Percentiles rank a stretch among this genome's conserved stretches.
These are phyloP conservation scores for Xylophagus ater DNA, from an alignment of 2,888 invertebrate genomes.

Conservation along the genomic window DNA sequence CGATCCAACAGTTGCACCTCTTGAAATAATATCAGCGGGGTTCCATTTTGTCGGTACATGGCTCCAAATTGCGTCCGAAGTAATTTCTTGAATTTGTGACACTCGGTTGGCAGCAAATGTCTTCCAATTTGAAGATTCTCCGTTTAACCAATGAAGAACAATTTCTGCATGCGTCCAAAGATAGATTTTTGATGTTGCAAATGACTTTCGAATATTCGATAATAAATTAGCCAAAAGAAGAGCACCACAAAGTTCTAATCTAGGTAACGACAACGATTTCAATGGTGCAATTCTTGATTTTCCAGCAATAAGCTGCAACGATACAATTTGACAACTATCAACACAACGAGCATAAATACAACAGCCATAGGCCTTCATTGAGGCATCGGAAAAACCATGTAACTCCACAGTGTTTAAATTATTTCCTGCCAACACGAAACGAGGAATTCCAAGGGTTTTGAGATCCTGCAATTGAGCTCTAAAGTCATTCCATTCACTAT, in stretches of 20 bases:
- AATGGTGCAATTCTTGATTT: constrained; percentile 10
- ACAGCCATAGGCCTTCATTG: constrained; percentile 2
- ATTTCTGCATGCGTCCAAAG: too few species aligned
- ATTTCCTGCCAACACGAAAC: not conserved
- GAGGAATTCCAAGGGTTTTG: constrained; percentile 3
- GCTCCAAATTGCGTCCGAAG: too few species aligned
- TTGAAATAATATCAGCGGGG: too few species aligned
- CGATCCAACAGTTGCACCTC: too few species aligned
- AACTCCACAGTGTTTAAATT: not conserved
- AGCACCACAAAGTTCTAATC: constrained; percentile 24
- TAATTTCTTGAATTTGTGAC: too few species aligned
- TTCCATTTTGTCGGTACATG: too few species aligned
- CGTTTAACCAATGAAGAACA: too few species aligned
- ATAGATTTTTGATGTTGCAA: too few species aligned
- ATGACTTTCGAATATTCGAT: too few species aligned
- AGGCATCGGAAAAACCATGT: constrained; percentile 9
- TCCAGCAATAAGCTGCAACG: not conserved
- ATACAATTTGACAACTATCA: not conserved
- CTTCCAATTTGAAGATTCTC: too few species aligned
- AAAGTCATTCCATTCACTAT: constrained; percentile 1
- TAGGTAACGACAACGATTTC: constrained; percentile 19
- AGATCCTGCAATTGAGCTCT: not conserved
- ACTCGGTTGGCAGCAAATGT: too few species aligned
- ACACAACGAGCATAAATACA: not conserved
- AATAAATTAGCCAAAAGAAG: not conserved